Conservation (phyloP, 2,888 invertebrate genomes). For the Dicranocentrus wangi region DNA sequence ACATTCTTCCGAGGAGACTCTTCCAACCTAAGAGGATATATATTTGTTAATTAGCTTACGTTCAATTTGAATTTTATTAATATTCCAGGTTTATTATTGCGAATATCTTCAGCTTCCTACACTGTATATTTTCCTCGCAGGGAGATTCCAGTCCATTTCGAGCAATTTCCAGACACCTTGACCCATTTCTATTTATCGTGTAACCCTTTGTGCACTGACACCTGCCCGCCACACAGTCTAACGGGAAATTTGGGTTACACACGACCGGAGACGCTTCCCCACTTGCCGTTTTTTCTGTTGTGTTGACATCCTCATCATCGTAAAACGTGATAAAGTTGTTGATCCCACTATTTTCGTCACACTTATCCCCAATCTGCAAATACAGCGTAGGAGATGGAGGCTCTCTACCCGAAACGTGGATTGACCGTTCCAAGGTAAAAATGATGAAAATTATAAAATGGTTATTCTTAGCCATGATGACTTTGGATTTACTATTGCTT, state of each 20-base stretch:
- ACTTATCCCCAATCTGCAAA: conserved; percentile 63
- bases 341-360: conserved; percentile 24
- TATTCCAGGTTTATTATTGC: too few relatives aligned
- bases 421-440: too few relatives aligned
- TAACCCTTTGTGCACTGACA: conserved; percentile 71
- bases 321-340: not conserved
- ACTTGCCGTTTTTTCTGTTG: conserved; percentile 4
- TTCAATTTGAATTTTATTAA: too few relatives aligned
- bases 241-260: conserved; percentile 60
- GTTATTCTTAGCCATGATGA: too few relatives aligned
- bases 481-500: too few relatives aligned
- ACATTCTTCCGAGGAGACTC: conserved; percentile 68
- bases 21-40: too few relatives aligned
- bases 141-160: conserved; percentile 70
- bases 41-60: too few relatives aligned
- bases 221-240: conserved; percentile 67
- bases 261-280: conserved; percentile 7
- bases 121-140: conserved; percentile 68
- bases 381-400: too few relatives aligned
- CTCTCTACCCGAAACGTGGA: too few relatives aligned
- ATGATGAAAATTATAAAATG: too few relatives aligned
- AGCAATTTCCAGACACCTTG: conserved; percentile 70
- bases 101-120: too few relatives aligned
- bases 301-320: conserved; percentile 8
- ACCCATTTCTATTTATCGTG: conserved; percentile 71